Evolutionary conservation across 2,888 invertebrate genomes (phyloP), one percentile per base, ranked within the genome.

Genomic region (Xestoiulus laeticollis): DNA sequence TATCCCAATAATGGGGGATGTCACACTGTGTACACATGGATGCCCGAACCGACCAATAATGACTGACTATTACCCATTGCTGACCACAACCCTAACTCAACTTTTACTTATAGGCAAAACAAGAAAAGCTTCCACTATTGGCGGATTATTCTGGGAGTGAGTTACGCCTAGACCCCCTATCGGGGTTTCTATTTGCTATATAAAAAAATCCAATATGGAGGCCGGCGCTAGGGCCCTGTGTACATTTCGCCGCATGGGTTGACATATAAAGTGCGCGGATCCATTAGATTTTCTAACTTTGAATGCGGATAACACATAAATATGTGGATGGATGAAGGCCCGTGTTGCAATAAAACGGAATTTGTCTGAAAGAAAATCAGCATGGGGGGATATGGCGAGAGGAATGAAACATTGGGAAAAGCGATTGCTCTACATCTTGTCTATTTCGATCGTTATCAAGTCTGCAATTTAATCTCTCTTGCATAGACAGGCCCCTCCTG

Each of bases 401-500:
- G 43, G 43, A 43, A 38, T 85, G 85, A 38, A 85, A 85, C 85
- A 85, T 85, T 85, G 38, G 85, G 85, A 85, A 43, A 43, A 85
- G 43, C 85, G 44, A 85, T 85, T 85, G 85, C 85, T 85, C 85
- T 85, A 85, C 85, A 85, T 85, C 85, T 85, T 85, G 85, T 85
- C 85, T 38, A 85, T 85, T 85, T 85, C 85, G 85, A 85, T 85
- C 85, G 85, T 85, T 85, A 85, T 85, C 85, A 38, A 85, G 85
- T 85, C 85, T 85, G 85, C 85, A 85, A 85, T 85, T 85, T 85
- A 85, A 85, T 85, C 85, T 85, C 85, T 85, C 44, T 85, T 16
- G 44, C 44, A 85, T 85, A 85, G 85, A 85, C 85, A 38, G 85
- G 44, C 26, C 85, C 85, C 85, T 85, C 85, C 85, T 85, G 85